These are phyloP conservation scores for Enteromius paludinosus DNA, from an alignment of 2,797 vertebrate genomes.

Conservation along the genomic window DNA sequence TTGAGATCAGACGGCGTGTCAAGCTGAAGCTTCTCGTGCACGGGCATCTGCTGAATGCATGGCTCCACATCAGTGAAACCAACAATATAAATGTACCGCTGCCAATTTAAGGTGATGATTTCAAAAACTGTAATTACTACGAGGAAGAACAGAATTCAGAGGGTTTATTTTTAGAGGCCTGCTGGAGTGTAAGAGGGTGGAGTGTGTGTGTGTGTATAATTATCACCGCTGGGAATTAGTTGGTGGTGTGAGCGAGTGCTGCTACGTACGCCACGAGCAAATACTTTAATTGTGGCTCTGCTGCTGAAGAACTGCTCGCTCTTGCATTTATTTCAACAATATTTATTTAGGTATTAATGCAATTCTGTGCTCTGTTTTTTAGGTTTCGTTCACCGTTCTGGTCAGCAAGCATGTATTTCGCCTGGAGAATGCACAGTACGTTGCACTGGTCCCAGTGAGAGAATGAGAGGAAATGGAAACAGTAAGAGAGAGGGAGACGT, in stretches of 20 bases:
- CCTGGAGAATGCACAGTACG: constrained; percentile 5
- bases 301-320: constrained; percentile 36
- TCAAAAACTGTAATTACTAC: constrained; percentile 43
- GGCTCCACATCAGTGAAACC: constrained; percentile 20
- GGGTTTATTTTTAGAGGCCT: constrained; percentile 50
- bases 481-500: constrained; percentile 12
- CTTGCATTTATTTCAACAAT: constrained; percentile 26
- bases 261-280: constrained; percentile 38
- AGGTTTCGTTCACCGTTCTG: constrained; percentile 1
- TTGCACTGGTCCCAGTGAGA: constrained; percentile 32
- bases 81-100: constrained; percentile 22
- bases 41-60: constrained; percentile 21
- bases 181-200: constrained; percentile 38
- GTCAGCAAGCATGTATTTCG: constrained; percentile 7
- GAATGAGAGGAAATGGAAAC: constrained; percentile 30
- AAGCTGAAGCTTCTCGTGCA: not conserved
- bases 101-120: constrained; percentile 16
- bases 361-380: constrained; percentile 16
- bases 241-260: constrained; percentile 33
- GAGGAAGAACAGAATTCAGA: constrained; percentile 44
- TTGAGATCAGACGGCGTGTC: constrained; percentile 24
- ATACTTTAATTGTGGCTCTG: constrained; percentile 53
- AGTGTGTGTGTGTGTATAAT: constrained; percentile 53
- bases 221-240: constrained; percentile 60
- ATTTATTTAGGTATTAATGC: constrained; percentile 31